Conservation (phyloP, 1,140 invertebrate genomes). For the Tribolium madens region DNA sequence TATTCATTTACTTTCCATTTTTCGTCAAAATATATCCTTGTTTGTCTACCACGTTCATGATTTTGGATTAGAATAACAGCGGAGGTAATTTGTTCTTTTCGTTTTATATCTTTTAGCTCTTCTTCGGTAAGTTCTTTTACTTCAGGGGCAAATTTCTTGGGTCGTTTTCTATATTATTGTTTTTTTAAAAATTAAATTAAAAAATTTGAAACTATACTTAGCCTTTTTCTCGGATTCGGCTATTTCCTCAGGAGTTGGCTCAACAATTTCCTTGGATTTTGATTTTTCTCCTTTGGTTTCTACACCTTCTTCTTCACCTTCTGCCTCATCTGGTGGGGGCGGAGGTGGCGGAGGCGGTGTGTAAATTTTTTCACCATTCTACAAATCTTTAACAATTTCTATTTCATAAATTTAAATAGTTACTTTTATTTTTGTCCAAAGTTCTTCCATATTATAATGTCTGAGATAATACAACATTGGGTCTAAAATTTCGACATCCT, state of each 20-base stretch:
- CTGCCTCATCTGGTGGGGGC: neutral
- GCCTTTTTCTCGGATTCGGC: constrained; percentile 8
- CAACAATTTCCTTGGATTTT: constrained; percentile 1
- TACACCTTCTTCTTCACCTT: constrained; percentile 12
- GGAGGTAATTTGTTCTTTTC: constrained; percentile 45
- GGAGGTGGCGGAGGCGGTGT: constrained; percentile 11
- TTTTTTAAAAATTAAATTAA: neutral
- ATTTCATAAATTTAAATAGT: too few species aligned
- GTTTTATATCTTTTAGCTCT: constrained; percentile 50
- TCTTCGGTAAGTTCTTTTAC: constrained; percentile 47
- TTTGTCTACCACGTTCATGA: constrained; percentile 70
- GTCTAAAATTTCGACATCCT: constrained; percentile 66
- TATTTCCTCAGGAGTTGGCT: constrained; percentile 11
- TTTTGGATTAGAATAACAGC: constrained; percentile 68
- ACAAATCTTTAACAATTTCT: neutral
- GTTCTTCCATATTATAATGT: constrained; percentile 55
- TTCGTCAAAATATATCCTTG: constrained; percentile 66
- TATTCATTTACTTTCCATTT: constrained; percentile 50
- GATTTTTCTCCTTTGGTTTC: constrained; percentile 12
- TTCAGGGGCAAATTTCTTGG: constrained; percentile 46
- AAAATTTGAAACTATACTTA: neutral
- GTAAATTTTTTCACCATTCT: constrained; percentile 54
- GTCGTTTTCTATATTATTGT: constrained; percentile 24
- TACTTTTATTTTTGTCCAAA: constrained; percentile 59
- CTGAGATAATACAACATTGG: constrained; percentile 57